Percentiles rank a stretch among this genome's conserved stretches.
Evolutionary conservation across 2,888 invertebrate genomes (phyloP).

Genomic region (Phengaris alcon): DNA sequence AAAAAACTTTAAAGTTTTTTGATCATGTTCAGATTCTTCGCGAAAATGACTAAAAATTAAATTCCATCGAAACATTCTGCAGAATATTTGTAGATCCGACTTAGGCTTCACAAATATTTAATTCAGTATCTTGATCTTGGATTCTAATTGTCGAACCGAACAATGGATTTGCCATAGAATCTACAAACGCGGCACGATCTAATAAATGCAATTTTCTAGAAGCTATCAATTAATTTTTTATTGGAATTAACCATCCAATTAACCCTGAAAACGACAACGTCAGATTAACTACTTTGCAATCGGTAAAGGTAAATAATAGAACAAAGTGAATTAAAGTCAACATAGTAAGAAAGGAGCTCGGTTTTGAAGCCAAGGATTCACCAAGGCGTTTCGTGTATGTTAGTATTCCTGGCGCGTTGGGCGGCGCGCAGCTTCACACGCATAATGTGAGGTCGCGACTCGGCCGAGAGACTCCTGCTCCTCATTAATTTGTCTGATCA

Average conservation of each 20-base stretch:
- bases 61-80: not conserved
- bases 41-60: not conserved
- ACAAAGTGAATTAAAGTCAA: constrained; percentile 58
- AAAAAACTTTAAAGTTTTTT: not conserved
- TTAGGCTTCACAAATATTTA: not conserved
- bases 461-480: constrained; percentile 64
- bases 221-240: not conserved
- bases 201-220: constrained; percentile 15
- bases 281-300: constrained; percentile 27
- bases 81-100: not conserved
- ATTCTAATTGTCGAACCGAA: not conserved
- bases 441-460: constrained; percentile 74
- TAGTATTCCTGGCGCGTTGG: constrained; percentile 74
- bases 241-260: constrained; percentile 10
- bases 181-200: not conserved
- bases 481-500: not conserved
- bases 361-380: constrained; percentile 79
- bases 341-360: constrained; percentile 74
- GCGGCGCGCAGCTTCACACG: constrained; percentile 61
- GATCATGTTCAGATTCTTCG: too few relatives aligned
- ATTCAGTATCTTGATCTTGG: not conserved
- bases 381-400: constrained; percentile 73
- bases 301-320: constrained; percentile 37
- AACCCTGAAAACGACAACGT: constrained; percentile 12
- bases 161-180: not conserved